Evolutionary conservation across 2,113 vertebrate genomes (phyloP).

Genomic region (Vireo altiloquus): DNA sequence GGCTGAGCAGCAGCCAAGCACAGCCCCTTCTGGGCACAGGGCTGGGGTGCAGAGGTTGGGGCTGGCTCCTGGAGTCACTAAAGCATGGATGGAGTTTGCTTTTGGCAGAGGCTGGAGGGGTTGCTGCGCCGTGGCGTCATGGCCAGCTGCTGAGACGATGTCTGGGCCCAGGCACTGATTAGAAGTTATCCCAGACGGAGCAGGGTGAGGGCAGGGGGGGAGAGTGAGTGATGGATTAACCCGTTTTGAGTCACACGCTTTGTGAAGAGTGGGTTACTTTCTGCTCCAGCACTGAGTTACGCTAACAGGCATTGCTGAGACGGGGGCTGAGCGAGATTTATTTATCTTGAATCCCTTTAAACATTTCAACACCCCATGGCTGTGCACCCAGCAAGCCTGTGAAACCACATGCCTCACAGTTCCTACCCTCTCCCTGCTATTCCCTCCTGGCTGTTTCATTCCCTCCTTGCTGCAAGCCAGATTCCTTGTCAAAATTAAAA

Average conservation of each 20-base stretch:
- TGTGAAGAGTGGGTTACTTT: background rate
- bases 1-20: fast-evolving
- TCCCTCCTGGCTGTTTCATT: background rate
- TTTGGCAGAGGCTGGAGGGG: background rate
- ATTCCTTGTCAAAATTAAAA: background rate
- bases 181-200: conserved; percentile 2
- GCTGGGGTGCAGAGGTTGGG: background rate
- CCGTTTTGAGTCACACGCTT: background rate
- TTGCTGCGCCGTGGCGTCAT: background rate
- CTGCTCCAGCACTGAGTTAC: background rate
- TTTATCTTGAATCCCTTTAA: conserved; percentile 63
- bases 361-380: conserved; percentile 50
- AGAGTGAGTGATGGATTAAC: conserved; percentile 36
- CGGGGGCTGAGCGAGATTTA: conserved; percentile 21
- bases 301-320: background rate
- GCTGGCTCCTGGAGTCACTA: background rate
- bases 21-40: background rate
- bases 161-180: conserved; percentile 41
- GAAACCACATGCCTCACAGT: conserved; percentile 23
- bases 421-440: background rate
- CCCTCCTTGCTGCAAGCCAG: background rate
- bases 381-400: conserved; percentile 30
- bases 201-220: background rate
- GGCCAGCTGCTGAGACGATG: background rate
- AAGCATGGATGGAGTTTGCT: background rate